phyloP scores from a whole-genome alignment of 2,113 vertebrate species.

The Dasyornis broadbenti region DNA sequence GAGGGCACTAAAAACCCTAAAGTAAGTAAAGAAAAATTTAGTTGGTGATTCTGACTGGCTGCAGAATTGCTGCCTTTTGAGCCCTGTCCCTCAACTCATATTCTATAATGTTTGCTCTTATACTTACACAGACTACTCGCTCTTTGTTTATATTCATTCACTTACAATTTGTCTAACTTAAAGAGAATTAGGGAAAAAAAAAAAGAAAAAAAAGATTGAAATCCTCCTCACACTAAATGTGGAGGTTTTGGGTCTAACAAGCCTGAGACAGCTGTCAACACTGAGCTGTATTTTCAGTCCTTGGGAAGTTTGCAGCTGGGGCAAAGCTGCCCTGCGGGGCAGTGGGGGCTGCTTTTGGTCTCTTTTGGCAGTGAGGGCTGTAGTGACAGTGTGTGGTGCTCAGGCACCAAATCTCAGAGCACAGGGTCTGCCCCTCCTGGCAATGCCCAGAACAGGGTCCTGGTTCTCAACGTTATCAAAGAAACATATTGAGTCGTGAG shows the following conservation, averaged over 20 bases:
- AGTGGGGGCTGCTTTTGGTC: not conserved
- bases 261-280: not conserved
- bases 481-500: not conserved
- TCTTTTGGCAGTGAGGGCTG: too few species aligned
- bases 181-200: not conserved
- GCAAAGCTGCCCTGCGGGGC: not conserved
- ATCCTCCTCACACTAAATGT: not conserved
- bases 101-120: not conserved
- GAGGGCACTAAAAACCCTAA: slow-evolving; percentile 38
- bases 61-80: not conserved
- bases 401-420: not conserved
- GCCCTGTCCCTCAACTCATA: not conserved
- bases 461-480: not conserved
- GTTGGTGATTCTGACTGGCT: slow-evolving; percentile 6
- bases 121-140: not conserved
- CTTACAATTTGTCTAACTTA: not conserved
- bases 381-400: accelerated
- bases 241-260: not conserved
- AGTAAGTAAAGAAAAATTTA: slow-evolving; percentile 34
- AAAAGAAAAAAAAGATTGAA: not conserved
- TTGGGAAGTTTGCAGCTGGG: not conserved
- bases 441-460: not conserved
- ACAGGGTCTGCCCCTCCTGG: not conserved
- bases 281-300: not conserved
- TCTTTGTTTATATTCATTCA: not conserved